Evolutionary conservation across 2,113 vertebrate species (phyloP), one percentile per base, ranked within the genome.

Genomic region (Microtus oregoni): DNA sequence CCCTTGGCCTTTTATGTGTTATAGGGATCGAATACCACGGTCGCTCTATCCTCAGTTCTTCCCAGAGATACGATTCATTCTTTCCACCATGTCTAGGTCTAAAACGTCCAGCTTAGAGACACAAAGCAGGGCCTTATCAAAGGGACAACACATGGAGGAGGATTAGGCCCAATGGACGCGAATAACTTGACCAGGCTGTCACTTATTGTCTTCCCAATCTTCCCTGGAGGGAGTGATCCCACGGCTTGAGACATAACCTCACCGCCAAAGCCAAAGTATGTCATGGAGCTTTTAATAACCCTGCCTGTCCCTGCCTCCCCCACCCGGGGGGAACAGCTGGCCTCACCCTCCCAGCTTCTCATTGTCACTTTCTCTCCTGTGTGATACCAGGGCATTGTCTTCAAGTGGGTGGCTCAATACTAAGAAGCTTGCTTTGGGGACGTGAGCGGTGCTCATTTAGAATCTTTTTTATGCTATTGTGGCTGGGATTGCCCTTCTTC

Each of bases 211-310:
- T 92, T 88, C 93, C 92, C 83, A 6, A 86, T 86, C 93, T 91
- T 86, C 93, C 85, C 81, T 55, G 86, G 89, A 95, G 87, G 92
- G 95, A 96, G 90, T 81, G 93, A 96, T 90, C 94, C 97, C 88
- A 0, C 44, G 67, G 89, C 89, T 92, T 95, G 97, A 98, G 97
- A 98, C 97, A 97, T 97, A 97, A 97, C 97, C 95, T 98, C 97
- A 98, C 96, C 94, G 5, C 93, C 95, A 95, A 96, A 97, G 97
- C 95, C 90, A 83, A 98, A 97, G 97, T 97, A 97, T 98, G 97
- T 96, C 97, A 97, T 86, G 88, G 88, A 95, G 96, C 97, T 98
- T 98, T 97, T 98, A 98, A 98, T 98, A 98, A 97, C 97, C 91
- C 68, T 77, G 96, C 95, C 95, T 97, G 96, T 93, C 96, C 96